Conservation (phyloP, 37 sponge, comb jelly and placozoan genomes). For the Amphimedon queenslandica region DNA sequence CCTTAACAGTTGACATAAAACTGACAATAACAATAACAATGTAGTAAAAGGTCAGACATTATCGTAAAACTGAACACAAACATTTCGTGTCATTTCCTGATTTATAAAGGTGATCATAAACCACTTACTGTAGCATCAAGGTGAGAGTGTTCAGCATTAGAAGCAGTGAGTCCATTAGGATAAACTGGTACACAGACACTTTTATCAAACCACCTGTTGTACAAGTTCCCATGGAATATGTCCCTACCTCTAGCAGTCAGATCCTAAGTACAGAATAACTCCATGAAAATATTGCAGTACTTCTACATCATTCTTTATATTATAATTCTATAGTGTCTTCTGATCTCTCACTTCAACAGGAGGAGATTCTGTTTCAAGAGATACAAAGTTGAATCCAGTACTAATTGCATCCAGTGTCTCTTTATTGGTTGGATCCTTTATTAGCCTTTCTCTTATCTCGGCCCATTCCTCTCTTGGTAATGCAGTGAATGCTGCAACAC, state of each 20-base stretch:
- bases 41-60: no score
- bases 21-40: no score
- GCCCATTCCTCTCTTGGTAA: conserved; percentile 60
- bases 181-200: not conserved
- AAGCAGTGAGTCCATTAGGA: conserved; percentile 21
- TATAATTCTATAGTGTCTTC: no score
- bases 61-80: no score
- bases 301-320: no score
- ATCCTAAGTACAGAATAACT: no score
- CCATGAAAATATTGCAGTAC: no score
- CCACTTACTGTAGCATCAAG: conserved; percentile 66
- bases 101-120: not conserved
- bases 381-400: not conserved
- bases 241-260: not conserved
- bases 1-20: no score
- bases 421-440: conserved; percentile 21
- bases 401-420: conserved; percentile 20
- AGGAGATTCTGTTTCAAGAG: conserved; percentile 9
- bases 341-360: not conserved
- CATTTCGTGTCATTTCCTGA: no score
- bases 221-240: conserved; percentile 44
- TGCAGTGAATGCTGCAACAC: conserved; percentile 51
- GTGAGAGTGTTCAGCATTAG: conserved; percentile 67
- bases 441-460: conserved; percentile 21
- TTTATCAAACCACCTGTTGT: conserved; percentile 77